Evolutionary conservation across 2,888 invertebrate genomes (phyloP).

Genomic region (Acleris sparsana): DNA sequence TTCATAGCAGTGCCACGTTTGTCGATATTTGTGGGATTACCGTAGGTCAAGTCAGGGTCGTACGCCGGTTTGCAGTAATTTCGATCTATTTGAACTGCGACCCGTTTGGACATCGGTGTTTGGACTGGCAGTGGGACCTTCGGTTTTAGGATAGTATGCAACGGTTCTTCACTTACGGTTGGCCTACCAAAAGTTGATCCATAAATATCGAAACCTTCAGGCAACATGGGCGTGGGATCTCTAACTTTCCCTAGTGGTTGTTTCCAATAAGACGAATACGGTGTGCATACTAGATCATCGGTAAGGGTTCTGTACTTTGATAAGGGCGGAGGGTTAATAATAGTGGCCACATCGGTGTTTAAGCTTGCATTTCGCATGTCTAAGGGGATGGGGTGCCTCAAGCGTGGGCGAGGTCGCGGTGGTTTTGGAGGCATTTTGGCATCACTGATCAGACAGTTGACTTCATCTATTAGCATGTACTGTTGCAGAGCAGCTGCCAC

Average conservation of each 20-base stretch:
- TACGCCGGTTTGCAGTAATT: slow-evolving; percentile 57
- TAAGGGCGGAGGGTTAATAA: slow-evolving; percentile 49
- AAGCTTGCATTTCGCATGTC: slow-evolving; percentile 48
- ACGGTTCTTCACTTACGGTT: slow-evolving; percentile 35
- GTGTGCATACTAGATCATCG: slow-evolving; percentile 49
- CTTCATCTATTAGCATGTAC: slow-evolving; percentile 53
- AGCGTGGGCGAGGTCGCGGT: slow-evolving; percentile 40
- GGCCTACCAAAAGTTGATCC: slow-evolving; percentile 47
- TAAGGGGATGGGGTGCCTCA: slow-evolving; percentile 37
- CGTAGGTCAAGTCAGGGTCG: slow-evolving; percentile 59
- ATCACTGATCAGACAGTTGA: slow-evolving; percentile 52
- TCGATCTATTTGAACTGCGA: slow-evolving; percentile 45
- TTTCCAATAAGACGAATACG: slow-evolving; percentile 53
- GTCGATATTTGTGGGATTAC: slow-evolving; percentile 54
- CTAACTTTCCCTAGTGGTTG: slow-evolving; percentile 43
- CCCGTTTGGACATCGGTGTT: slow-evolving; percentile 41
- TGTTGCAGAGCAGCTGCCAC: slow-evolving; percentile 44
- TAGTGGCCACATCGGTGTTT: slow-evolving; percentile 40
- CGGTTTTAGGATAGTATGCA: slow-evolving; percentile 53
- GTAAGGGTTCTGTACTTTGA: slow-evolving; percentile 51
- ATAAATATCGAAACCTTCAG: slow-evolving; percentile 44
- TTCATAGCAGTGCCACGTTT: slow-evolving; percentile 59
- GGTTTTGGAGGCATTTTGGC: slow-evolving; percentile 44
- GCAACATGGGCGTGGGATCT: slow-evolving; percentile 49
- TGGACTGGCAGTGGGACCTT: slow-evolving; percentile 42